A percentile compares a stretch with the other conserved stretches of the same genome.
Conservation (phyloP, 2,888 invertebrate genomes). For the Germaria angustata region DNA sequence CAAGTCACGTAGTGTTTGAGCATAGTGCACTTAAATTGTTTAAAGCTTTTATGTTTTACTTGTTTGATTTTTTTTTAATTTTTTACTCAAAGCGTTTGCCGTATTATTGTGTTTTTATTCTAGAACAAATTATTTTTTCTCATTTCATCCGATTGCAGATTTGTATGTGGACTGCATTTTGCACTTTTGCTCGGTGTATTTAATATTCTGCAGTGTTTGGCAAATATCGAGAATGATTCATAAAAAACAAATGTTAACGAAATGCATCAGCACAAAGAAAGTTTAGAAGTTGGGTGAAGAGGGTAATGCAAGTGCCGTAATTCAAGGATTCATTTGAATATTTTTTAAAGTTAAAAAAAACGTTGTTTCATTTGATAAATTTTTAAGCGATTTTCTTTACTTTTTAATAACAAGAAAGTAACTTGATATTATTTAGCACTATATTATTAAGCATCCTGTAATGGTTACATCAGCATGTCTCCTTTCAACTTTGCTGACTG, state of each 20-base stretch:
- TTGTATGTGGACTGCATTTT: constrained; percentile 66
- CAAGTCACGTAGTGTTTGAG: constrained; percentile 68
- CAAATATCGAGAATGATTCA: constrained; percentile 46
- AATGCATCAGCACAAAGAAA: neutral
- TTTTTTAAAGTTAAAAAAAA: neutral
- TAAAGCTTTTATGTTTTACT: constrained; percentile 60
- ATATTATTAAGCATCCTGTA: neutral
- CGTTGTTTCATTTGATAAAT: no score
- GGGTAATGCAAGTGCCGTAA: neutral
- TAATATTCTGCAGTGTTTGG: constrained; percentile 66
- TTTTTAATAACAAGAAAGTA: no score
- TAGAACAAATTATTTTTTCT: neutral
- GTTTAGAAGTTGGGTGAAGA: neutral
- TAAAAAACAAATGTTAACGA: neutral
- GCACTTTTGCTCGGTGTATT: constrained; percentile 65
- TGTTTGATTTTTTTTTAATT: constrained; percentile 24
- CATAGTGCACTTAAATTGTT: constrained; percentile 68
- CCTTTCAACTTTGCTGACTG: neutral
- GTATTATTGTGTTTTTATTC: constrained; percentile 32
- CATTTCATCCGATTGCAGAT: constrained; percentile 58
- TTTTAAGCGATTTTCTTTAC: no score
- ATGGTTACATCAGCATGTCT: neutral
- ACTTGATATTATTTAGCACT: no score
- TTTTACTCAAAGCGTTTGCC: constrained; percentile 4
- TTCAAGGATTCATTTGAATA: neutral